phyloP scores from a whole-genome alignment of 2,113 vertebrate genomes.

The Atractosteus spatula region DNA sequence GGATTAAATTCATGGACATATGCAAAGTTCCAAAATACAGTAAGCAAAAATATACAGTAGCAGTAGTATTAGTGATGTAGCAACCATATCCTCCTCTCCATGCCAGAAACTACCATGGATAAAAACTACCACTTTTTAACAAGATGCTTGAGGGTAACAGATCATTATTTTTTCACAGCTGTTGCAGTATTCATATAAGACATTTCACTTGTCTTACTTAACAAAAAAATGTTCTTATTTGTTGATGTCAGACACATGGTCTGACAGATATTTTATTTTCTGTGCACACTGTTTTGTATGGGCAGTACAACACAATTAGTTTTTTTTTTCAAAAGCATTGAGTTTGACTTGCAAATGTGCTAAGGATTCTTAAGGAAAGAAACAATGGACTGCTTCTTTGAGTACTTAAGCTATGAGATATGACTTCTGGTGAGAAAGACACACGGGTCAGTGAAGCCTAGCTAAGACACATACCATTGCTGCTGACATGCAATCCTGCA shows the following conservation, averaged over 20 bases:
- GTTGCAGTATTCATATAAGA: not conserved
- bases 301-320: not conserved
- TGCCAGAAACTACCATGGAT: no score
- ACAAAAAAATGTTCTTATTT: no score
- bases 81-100: no score
- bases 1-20: no score
- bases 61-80: no score
- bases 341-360: not conserved
- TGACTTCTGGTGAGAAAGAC: conserved; percentile 41
- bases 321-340: not conserved
- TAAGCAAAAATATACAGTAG: no score
- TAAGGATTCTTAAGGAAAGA: not conserved
- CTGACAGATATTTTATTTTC: not conserved
- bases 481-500: conserved; percentile 28
- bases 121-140: no score
- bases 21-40: no score
- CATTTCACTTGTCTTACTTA: not conserved
- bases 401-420: conserved; percentile 26
- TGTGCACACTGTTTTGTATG: not conserved
- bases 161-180: not conserved
- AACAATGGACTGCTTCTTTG: conserved; percentile 10
- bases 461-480: conserved; percentile 32
- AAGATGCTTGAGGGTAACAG: not conserved
- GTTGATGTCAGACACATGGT: no score
- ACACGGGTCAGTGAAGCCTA: conserved; percentile 31